Percentiles rank a stretch among this genome's conserved stretches.
Evolutionary conservation across 2,113 vertebrate genomes (phyloP).

Genomic region (Tragelaphus imberbis): DNA sequence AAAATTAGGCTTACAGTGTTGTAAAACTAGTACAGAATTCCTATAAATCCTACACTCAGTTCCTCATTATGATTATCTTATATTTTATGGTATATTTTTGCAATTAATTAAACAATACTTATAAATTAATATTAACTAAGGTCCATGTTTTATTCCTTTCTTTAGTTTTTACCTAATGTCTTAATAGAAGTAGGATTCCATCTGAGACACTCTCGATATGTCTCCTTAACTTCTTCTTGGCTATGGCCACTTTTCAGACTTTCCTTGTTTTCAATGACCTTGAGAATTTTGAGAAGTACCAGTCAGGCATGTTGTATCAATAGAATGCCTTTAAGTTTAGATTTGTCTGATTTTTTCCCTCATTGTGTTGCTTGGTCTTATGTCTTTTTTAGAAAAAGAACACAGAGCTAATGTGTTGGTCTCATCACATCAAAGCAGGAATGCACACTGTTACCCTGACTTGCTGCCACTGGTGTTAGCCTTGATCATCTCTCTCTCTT

Average conservation of each 20-base stretch:
- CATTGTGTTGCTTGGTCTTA: not conserved
- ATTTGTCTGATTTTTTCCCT: not conserved
- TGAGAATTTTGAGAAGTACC: not conserved
- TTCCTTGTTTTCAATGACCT: not conserved
- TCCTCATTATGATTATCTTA: not conserved
- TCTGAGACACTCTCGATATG: not conserved
- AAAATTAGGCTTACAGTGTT: not conserved
- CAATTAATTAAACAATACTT: not conserved
- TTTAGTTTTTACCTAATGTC: not conserved
- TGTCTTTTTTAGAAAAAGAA: not conserved
- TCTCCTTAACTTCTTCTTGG: not conserved
- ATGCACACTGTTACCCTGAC: not conserved
- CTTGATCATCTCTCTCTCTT: not conserved
- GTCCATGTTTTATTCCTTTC: not conserved
- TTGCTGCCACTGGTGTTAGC: not conserved
- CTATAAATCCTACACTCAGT: accelerated
- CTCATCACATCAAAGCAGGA: not conserved
- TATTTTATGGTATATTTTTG: not conserved
- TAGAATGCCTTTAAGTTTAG: not conserved
- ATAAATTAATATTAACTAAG: not conserved
- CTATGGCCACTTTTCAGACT: not conserved
- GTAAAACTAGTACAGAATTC: not conserved
- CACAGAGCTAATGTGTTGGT: not conserved
- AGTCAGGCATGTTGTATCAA: not conserved
- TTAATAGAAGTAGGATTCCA: not conserved